Evolutionary conservation across 2,888 invertebrate genomes (phyloP), one percentile per base, ranked within the genome.

Genomic region (Tipula lateralis): DNA sequence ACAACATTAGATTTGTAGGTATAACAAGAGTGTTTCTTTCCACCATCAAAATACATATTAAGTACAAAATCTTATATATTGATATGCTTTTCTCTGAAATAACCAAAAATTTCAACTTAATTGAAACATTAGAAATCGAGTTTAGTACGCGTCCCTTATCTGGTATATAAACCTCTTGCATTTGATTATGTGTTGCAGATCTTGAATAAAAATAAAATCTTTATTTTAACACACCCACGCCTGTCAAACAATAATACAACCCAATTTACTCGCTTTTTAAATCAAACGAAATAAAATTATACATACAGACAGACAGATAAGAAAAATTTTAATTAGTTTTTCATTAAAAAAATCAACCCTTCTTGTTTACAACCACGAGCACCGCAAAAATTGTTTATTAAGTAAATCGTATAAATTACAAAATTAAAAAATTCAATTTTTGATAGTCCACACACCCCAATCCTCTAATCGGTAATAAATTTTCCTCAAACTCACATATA

Each of bases 391-490:
- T 16, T 7, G n/a, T 44, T 24, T 24, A 24, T 66, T 66, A 24
- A 44, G 16, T 16, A 44, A 66, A 66, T 66, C 66, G 66, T 66
- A 66, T 66, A 66, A 24, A 24, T 66, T 66, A 24, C 19, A 24
- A 66, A 50, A 50, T 50, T 50, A 50, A 66, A 66, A 66, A 66
- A 66, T 66, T 66, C 66, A 66, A 66, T 66, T 66, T 66, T 66
- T 66, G 66, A 24, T 66, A 66, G 66, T 66, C 19, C 66, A 7
- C 66, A 66, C 66, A 66, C 66, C 66, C 66, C 66, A 66, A 66
- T 9, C 66, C 66, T 4, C 24, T 9, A 24, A 66, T 66, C 66
- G 66, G 24, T 66, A 66, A 66, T 66, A 66, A 19, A 66, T 66
- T 66, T 66, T 9, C 5, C 6, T 2, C 66, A 66, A n/a, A n/a